These are phyloP conservation scores for Malthinus seriepunctatus DNA, from an alignment of 2,888 invertebrate species.

Conservation along the genomic window DNA sequence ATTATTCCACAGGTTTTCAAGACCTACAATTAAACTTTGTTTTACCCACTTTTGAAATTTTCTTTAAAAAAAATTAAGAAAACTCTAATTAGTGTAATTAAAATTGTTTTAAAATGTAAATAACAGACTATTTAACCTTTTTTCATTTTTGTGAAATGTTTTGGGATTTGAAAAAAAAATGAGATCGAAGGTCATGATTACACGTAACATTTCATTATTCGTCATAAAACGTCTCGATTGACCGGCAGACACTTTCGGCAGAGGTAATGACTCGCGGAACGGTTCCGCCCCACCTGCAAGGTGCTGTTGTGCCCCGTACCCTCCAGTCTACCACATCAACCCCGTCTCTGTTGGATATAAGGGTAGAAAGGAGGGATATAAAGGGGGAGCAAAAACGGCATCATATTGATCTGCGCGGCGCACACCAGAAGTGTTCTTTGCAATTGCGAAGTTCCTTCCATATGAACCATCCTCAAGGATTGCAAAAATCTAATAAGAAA, in stretches of 20 bases:
- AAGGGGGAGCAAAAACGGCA: slow-evolving; percentile 29
- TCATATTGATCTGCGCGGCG: slow-evolving; percentile 46
- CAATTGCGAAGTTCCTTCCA: slow-evolving; percentile 36
- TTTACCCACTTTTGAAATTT: no score
- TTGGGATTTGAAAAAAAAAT: neutral
- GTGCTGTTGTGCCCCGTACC: slow-evolving; percentile 31
- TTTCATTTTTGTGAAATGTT: neutral
- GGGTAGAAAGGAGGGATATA: slow-evolving; percentile 6
- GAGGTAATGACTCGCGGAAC: slow-evolving; percentile 42
- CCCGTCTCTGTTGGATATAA: slow-evolving; percentile 33
- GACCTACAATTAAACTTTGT: no score
- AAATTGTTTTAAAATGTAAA: no score
- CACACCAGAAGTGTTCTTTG: slow-evolving; percentile 34
- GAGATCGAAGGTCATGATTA: slow-evolving; percentile 32
- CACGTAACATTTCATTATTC: slow-evolving; percentile 41
- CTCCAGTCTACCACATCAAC: slow-evolving; percentile 35
- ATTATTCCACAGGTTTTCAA: slow-evolving; percentile 3
- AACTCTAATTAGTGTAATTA: neutral
- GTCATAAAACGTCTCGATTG: slow-evolving; percentile 43
- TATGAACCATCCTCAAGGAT: slow-evolving; percentile 37
- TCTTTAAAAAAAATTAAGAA: neutral
- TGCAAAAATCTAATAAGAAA: slow-evolving; percentile 34
- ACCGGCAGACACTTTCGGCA: slow-evolving; percentile 40
- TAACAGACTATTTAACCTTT: neutral
- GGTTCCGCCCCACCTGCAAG: slow-evolving; percentile 42